Base-by-base conservation (phyloP, 92 coral and sea anemone genomes). In the Plumapathes pennacea region DNA sequence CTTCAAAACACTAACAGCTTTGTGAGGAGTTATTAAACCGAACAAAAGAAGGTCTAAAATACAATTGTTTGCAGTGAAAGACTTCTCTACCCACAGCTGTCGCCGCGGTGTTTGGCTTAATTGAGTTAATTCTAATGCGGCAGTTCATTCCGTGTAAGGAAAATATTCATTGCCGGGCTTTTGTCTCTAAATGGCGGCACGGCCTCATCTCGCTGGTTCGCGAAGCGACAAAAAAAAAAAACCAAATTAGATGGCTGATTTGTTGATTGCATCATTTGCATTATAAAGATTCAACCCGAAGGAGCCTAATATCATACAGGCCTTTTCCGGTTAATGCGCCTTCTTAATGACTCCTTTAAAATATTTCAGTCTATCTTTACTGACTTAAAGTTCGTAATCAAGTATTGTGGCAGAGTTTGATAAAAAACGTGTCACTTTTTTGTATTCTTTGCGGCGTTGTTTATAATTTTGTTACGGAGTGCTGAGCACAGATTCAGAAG, bases 181-280 rank as follows among this genome's bases (percentile, higher is more conserved):
- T 82, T 88, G 89, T 82, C 83, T 69, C 61, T 59, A 39, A 52
- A 48, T 70, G 90, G 56, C 96, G 96, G 96, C 74, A 62, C 67
- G 69, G 76, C 70, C 90, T 77, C 47, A 83, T 88, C 68, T 83
- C 74, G 72, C 59, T 64, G 76, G 81, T 88, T 81, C 80, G 69
- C 64, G 83, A 80, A 74, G 77, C 89, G 78, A 75, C 89, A 82
- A 82, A 72, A 82, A 82, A 85, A 81, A 81, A 79, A 67, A 74
- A 80, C 69, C 85, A 87, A 82, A 77, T 83, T 77, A 83, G 80
- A 60, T 54, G 67, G 49, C 80, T 83, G 86, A 88, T 88, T 83
- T 82, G 84, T 83, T 88, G 77, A 88, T 88, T 88, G 73, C 57
- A 66, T 83, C 56, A 88, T 88, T 88, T 88, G 96, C 96, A 88